These are phyloP conservation scores for Hemithea aestivaria DNA, from an alignment of 2,888 invertebrate genomes.

Conservation along the genomic window DNA sequence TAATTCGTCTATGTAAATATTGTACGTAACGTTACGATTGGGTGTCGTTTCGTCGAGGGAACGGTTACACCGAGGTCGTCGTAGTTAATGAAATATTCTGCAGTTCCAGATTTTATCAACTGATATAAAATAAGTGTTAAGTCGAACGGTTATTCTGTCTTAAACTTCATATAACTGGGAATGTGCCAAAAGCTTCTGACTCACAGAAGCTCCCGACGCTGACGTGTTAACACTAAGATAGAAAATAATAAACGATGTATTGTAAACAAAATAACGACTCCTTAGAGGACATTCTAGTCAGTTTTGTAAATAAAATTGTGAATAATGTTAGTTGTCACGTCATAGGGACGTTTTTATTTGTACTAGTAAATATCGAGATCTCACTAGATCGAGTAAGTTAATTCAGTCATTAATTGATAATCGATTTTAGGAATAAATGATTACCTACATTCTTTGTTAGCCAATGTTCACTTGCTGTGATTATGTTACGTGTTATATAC, in stretches of 20 bases:
- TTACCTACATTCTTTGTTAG: slow-evolving; percentile 71
- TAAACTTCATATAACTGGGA: slow-evolving; percentile 61
- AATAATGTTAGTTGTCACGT: slow-evolving; percentile 72
- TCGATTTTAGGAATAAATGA: slow-evolving; percentile 69
- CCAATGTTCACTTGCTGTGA: slow-evolving; percentile 78
- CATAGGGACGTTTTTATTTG: slow-evolving; percentile 69
- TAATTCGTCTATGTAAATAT: slow-evolving; percentile 59
- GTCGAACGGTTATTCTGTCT: slow-evolving; percentile 52
- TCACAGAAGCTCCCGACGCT: slow-evolving; percentile 58
- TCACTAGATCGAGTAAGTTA: slow-evolving; percentile 76
- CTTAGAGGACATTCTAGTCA: slow-evolving; percentile 74
- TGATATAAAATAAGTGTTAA: slow-evolving; percentile 47
- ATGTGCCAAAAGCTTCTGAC: slow-evolving; percentile 73
- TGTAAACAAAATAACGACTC: slow-evolving; percentile 60
- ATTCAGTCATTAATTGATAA: slow-evolving; percentile 77
- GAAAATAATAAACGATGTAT: slow-evolving; percentile 48
- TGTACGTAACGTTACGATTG: slow-evolving; percentile 41
- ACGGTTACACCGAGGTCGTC: slow-evolving; percentile 20
- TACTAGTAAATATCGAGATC: slow-evolving; percentile 73
- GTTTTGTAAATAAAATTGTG: slow-evolving; percentile 76
- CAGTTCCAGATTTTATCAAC: slow-evolving; percentile 49
- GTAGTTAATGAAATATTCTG: slow-evolving; percentile 34
- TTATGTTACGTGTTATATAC: slow-evolving; percentile 73
- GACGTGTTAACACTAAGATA: slow-evolving; percentile 60
- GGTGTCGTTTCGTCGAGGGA: slow-evolving; percentile 32